Percentiles rank a stretch among this genome's conserved stretches.
phyloP scores from a whole-genome alignment of 2,113 vertebrate species.

The Gallinago paraguaiae region DNA sequence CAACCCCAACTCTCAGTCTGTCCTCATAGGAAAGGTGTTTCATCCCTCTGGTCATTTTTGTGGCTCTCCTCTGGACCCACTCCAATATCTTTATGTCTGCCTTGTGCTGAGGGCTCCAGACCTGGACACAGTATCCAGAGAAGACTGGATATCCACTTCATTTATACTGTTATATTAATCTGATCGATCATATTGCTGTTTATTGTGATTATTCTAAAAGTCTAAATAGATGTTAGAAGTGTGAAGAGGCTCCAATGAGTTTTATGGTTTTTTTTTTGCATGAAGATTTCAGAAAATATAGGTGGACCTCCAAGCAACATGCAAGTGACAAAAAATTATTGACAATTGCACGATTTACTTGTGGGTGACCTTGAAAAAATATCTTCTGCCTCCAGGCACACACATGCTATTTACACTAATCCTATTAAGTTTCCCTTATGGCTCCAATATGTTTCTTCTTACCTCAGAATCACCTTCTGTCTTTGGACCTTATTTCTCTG shows the following conservation, averaged over 20 bases:
- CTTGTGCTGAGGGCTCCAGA: not conserved
- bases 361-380: conserved; percentile 39
- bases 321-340: not conserved
- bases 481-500: not conserved
- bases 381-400: conserved; percentile 15
- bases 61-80: not conserved
- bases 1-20: not conserved
- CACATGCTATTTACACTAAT: conserved; percentile 38
- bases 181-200: not conserved
- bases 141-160: not conserved
- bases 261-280: not conserved
- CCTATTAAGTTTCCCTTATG: not conserved
- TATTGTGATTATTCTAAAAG: not conserved
- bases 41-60: not conserved
- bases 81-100: not conserved
- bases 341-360: not conserved
- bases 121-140: not conserved
- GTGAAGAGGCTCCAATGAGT: not conserved
- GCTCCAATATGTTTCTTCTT: not conserved
- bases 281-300: not conserved
- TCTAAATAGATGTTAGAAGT: not conserved
- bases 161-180: not conserved
- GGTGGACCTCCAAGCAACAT: not conserved
- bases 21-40: not conserved
- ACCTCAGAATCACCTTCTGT: not conserved